Evolutionary conservation across 2,113 vertebrate species (phyloP), one percentile per base, ranked within the genome.

Genomic region (Pachyramphus minor): DNA sequence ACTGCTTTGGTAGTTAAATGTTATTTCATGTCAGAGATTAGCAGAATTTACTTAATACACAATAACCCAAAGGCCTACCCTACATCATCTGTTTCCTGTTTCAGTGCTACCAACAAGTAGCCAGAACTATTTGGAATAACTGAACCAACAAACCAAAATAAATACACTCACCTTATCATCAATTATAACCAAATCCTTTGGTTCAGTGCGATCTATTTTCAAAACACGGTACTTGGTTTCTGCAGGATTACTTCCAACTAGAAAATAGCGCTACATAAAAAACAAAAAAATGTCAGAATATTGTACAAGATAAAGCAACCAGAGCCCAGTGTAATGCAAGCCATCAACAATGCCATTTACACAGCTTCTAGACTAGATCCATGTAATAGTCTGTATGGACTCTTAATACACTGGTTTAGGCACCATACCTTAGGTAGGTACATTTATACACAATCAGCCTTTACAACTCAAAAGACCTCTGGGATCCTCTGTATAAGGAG

Each of bases 201-300:
- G 99, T 95, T 99, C 99, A 37, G 99, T 99, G 94, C 99, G 98
- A 93, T 99, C 99, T 94, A 99, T 99, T 98, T 99, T 99, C 96
- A 99, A 97, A 87, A 99, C 99, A 55, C 99, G 97, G 41, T 99
- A 98, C 95, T 99, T 99, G 41, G 99, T 99, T 97, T 99, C 99
- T 81, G 99, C 98, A 85, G 99, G 98, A 97, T 99, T 99, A 95
- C 98, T 99, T 67, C 99, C 99, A 64, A 99, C 99, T 6, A 99
- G 98, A 96, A 99, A 99, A 97, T 99, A 99, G 55, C 99, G 98
- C 99, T 99, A 96, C 23, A 63, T 62, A 21, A 44, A 69, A 93
- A 97, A 95, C 80, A 76, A 74, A 27, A 87, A 71, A 22, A 49
- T 80, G 50, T 49, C 22, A 87, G 60, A 60, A 66, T 82, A 63